Conservation (phyloP, 2,797 vertebrate genomes). For the Tenualosa ilisha region DNA sequence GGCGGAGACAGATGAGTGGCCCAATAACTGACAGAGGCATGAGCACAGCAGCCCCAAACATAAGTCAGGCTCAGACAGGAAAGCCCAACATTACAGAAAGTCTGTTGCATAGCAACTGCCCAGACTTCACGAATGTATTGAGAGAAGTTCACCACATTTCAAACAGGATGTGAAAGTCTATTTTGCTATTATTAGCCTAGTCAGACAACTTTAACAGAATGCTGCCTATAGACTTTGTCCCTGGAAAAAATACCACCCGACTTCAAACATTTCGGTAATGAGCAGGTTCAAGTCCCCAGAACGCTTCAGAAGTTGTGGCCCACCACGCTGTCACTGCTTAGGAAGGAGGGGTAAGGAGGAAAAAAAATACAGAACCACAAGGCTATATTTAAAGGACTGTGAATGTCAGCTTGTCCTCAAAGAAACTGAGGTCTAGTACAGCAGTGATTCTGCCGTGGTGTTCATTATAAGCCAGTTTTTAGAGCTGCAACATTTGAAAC, state of each 20-base stretch:
- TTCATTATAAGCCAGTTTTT: neutral
- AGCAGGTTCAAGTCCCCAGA: neutral
- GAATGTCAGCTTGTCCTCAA: slow-evolving; percentile 8
- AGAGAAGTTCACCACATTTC: neutral
- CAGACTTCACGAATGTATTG: neutral
- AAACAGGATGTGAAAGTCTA: neutral
- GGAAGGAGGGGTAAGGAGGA: neutral
- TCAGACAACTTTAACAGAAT: neutral
- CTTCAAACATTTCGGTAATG: neutral
- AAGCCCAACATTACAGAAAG: neutral
- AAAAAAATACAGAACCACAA: neutral
- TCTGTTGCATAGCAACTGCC: neutral
- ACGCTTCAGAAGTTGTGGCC: neutral
- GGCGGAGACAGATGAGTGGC: neutral
- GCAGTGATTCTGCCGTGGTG: neutral
- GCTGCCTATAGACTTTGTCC: neutral
- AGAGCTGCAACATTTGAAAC: neutral
- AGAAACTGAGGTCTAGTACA: neutral
- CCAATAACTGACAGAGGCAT: neutral
- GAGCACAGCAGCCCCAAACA: neutral
- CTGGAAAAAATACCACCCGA: neutral
- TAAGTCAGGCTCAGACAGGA: neutral
- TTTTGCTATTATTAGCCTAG: neutral
- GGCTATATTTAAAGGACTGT: neutral
- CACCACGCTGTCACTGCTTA: neutral